A percentile compares a stretch with the other conserved stretches of the same genome.
Conservation (phyloP, 2,113 vertebrate species). For the Podiceps cristatus region DNA sequence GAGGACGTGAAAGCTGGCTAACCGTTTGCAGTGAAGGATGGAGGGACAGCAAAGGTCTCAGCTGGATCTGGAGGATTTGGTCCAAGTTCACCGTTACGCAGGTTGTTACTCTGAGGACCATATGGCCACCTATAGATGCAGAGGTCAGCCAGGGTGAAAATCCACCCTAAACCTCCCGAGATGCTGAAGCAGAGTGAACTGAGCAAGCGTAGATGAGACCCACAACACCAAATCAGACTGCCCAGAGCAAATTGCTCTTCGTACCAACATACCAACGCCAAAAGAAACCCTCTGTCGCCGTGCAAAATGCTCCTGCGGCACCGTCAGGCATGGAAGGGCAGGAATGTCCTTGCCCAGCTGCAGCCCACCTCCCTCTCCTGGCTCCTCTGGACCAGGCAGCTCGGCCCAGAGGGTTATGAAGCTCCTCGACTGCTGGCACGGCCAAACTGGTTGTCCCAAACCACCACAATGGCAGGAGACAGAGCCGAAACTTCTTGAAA, state of each 20-base stretch:
- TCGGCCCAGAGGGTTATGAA: not conserved
- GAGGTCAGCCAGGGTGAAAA: not conserved
- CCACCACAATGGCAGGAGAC: not conserved
- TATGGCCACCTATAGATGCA: rapidly evolving
- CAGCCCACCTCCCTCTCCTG: not conserved
- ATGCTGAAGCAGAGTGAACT: not conserved
- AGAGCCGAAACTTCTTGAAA: not conserved
- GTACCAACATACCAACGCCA: not conserved
- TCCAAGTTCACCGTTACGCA: not conserved
- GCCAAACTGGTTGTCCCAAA: not conserved
- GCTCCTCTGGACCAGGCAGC: not conserved
- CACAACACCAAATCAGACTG: not conserved
- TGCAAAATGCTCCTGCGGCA: not conserved
- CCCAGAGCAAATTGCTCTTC: not conserved
- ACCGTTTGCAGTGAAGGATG: not conserved
- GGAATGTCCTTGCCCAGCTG: not conserved
- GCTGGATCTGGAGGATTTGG: not conserved
- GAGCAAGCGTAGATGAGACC: not conserved
- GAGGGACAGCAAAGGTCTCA: not conserved
- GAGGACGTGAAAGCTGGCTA: rapidly evolving
- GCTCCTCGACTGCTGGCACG: rapidly evolving
- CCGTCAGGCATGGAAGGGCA: not conserved
- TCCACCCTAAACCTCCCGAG: not conserved
- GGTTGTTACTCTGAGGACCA: not conserved
- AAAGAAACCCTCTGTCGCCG: not conserved